A percentile compares a stretch with the other conserved stretches of the same genome.
Evolutionary conservation across 2,888 invertebrate genomes (phyloP).

Genomic region (Trypoxylon attenuatum): DNA sequence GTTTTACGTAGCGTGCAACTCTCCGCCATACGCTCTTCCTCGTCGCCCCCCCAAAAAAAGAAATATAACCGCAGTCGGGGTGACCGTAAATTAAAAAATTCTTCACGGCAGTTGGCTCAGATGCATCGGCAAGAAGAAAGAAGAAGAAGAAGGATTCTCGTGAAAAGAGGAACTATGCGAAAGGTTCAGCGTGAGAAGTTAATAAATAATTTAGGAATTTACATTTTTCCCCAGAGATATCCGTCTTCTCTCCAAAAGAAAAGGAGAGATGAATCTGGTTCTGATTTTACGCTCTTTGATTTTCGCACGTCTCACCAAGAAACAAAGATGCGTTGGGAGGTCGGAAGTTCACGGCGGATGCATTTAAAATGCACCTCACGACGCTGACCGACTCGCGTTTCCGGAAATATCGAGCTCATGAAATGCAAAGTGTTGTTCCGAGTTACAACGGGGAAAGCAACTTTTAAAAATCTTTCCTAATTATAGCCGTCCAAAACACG

Average conservation of each 20-base stretch:
- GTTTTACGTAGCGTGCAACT: too few relatives aligned
- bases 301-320: background rate
- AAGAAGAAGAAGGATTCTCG: background rate
- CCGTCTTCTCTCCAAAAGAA: background rate
- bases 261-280: too few relatives aligned
- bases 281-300: conserved; percentile 1
- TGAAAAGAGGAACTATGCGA: background rate
- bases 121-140: background rate
- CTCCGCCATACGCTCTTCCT: too few relatives aligned
- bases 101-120: too few relatives aligned
- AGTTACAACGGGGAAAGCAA: background rate
- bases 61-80: too few relatives aligned
- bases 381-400: background rate
- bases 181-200: background rate
- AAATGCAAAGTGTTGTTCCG: background rate
- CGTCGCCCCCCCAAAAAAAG: too few relatives aligned
- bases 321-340: background rate
- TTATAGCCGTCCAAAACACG: too few relatives aligned
- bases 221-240: background rate
- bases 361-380: background rate
- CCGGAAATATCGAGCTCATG: background rate
- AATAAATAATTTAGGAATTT: background rate
- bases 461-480: too few relatives aligned
- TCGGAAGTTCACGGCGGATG: background rate
- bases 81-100: too few relatives aligned